Percentiles rank a stretch among this genome's conserved stretches.
Conservation (phyloP, 2,888 invertebrate genomes). For the Polyploca ridens region DNA sequence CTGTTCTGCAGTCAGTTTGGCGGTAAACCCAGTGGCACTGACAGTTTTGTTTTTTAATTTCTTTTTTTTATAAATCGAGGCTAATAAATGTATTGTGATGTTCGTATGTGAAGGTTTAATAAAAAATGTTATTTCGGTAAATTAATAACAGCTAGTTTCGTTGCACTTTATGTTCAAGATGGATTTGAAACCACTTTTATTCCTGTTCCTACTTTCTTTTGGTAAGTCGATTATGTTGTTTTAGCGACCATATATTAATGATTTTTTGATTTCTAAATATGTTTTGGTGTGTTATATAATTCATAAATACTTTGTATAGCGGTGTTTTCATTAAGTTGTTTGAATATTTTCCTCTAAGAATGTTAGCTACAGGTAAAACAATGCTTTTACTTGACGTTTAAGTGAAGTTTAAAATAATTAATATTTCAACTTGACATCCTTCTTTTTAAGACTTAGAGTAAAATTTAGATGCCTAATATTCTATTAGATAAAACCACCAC, state of each 20-base stretch:
- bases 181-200: constrained; percentile 33
- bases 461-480: too few relatives aligned
- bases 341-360: too few relatives aligned
- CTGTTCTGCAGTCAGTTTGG: constrained; percentile 67
- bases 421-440: too few relatives aligned
- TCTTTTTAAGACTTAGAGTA: too few relatives aligned
- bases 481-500: too few relatives aligned
- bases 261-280: constrained; percentile 11
- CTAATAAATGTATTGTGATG: constrained; percentile 20
- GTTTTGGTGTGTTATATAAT: constrained; percentile 1
- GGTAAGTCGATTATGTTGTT: constrained; percentile 47
- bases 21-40: constrained; percentile 60
- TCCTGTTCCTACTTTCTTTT: constrained; percentile 48
- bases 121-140: constrained; percentile 31
- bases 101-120: constrained; percentile 27
- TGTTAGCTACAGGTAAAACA: too few relatives aligned
- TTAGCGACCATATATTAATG: constrained; percentile 4
- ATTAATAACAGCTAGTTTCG: constrained; percentile 20
- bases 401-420: too few relatives aligned
- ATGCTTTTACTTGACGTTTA: too few relatives aligned
- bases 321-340: too few relatives aligned
- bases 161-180: constrained; percentile 33
- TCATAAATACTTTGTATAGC: neutral
- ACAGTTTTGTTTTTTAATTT: constrained; percentile 43
- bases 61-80: constrained; percentile 25